A percentile compares a stretch with the other conserved stretches of the same genome.
Conservation (phyloP, 2,113 vertebrate genomes). For the Petaurus breviceps region DNA sequence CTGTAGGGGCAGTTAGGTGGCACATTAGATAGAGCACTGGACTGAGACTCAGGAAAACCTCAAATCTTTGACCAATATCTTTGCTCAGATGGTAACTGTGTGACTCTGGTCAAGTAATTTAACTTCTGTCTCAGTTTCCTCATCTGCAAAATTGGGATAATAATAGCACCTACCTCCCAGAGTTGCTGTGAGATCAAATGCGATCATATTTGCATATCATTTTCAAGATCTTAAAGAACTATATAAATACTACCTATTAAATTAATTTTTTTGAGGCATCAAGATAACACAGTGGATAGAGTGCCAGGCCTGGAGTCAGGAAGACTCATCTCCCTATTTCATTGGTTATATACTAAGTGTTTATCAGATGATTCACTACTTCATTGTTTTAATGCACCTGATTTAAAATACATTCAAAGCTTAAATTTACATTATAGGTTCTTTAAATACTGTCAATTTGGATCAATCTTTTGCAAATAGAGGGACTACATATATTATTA, state of each 20-base stretch:
- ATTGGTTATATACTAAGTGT: background rate
- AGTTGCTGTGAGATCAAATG: background rate
- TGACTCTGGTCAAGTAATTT: background rate
- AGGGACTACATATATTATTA: background rate
- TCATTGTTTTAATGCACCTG: background rate
- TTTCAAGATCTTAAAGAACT: background rate
- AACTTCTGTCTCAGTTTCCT: background rate
- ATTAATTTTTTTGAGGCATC: background rate
- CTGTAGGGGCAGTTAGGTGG: background rate
- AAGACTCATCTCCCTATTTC: background rate
- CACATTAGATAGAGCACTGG: background rate
- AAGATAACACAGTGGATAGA: background rate
- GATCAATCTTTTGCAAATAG: background rate
- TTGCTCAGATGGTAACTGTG: background rate
- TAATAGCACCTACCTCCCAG: background rate
- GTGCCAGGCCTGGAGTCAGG: background rate
- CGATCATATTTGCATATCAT: background rate
- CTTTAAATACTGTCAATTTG: background rate
- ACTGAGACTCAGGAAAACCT: background rate
- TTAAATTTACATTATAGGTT: background rate
- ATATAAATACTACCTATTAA: background rate
- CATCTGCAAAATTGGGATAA: background rate
- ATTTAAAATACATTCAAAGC: background rate
- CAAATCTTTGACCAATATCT: background rate
- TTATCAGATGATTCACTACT: background rate